Evolutionary conservation across 2,113 vertebrate genomes (phyloP).

Genomic region (Heterocephalus glaber): DNA sequence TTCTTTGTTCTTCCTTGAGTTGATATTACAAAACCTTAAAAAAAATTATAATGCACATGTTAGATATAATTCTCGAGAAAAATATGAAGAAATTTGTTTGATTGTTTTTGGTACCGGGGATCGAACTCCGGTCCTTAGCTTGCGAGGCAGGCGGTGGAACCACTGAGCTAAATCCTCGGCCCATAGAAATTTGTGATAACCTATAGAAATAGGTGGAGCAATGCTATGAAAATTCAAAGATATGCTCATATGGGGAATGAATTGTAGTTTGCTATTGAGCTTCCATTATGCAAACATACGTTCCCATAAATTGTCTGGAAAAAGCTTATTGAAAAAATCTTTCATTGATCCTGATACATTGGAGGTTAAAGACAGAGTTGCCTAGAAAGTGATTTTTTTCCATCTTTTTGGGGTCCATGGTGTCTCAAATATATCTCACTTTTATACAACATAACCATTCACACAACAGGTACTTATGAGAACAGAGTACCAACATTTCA

Average conservation of each 20-base stretch:
- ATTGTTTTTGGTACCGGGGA: too few species aligned
- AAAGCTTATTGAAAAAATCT: background rate
- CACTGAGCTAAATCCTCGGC: too few species aligned
- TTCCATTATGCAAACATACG: background rate
- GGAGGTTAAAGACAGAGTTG: background rate
- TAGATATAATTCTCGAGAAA: background rate
- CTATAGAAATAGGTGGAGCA: background rate
- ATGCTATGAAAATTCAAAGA: background rate
- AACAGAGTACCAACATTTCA: background rate
- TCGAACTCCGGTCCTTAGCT: too few species aligned
- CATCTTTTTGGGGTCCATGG: background rate
- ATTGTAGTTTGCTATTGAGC: background rate
- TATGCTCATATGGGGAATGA: background rate
- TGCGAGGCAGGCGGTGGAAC: too few species aligned
- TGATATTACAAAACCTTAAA: conserved; percentile 35
- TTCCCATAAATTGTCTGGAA: background rate
- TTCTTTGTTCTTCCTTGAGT: conserved; percentile 3
- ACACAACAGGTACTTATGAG: background rate
- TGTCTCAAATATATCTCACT: background rate
- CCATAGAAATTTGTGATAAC: background rate
- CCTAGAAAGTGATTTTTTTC: background rate
- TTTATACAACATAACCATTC: background rate
- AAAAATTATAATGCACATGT: background rate
- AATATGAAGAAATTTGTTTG: background rate
- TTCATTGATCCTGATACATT: background rate